Base-by-base conservation (phyloP, 2,888 invertebrate species). In the Pachycephus smyrnensis region DNA sequence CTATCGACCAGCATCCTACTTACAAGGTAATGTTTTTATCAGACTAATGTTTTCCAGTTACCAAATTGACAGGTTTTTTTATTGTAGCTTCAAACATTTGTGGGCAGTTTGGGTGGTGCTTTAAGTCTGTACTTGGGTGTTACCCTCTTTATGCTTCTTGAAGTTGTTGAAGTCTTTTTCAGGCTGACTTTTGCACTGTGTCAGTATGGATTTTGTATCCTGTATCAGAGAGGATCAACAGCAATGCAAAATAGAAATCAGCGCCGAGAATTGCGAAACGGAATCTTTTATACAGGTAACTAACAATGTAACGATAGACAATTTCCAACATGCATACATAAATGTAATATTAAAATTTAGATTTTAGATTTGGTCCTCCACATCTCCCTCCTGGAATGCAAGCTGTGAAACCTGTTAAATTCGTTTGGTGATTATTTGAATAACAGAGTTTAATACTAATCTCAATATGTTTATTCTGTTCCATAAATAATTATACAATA, bases 111-210 rank as follows among this genome's bases (percentile, higher is more conserved):
- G 36, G 83, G 83, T 33, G 83, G 83, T 30, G 83, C 80, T n/a
- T 78, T 83, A n/a, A 83, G 83, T 69, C 77, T 83, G 4, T 83
- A 83, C 75, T 76, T 83, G n/a, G 83, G 83, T 68, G 76, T 83
- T 6, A 80, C 83, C 23, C 75, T 83, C 33, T 76, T 83, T 12
- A 82, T 82, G 80, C 77, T 83, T 11, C 73, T 83, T 31, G 83
- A 83, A 75, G 76, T 80, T 31, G 12, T 80, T 30, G 81, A 82
- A 71, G 77, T 80, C 30, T 69, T 78, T 73, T 40, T 81, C 1
- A 78, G 75, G 30, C 15, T 78, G 36, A 37, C 40, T 30, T 75
- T 78, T 73, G 78, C 78, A 35, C 12, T 78, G 31, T 75, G 69
- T 35, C 55, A 73, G n/a, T 75, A 40, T 12, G 68, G 75, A n/a